A percentile compares a stretch with the other conserved stretches of the same genome.
phyloP scores from a whole-genome alignment of 2,113 vertebrate species.

The Steatornis caripensis region DNA sequence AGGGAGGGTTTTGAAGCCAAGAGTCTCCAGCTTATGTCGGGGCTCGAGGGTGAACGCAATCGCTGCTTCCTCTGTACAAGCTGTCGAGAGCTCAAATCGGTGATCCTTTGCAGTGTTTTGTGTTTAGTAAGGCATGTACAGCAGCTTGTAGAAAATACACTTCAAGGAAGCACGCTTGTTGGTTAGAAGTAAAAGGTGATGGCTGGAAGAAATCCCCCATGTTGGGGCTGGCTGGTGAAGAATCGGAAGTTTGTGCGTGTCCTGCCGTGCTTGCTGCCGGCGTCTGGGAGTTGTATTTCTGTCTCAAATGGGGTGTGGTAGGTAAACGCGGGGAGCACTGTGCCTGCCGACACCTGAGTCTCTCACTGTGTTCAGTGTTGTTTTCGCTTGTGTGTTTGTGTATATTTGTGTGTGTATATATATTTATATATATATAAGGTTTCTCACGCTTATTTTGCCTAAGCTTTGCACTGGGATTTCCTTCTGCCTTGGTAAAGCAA shows the following conservation, averaged over 20 bases:
- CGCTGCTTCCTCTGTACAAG: neutral
- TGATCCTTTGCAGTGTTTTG: neutral
- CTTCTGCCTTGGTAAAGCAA: neutral
- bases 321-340: neutral
- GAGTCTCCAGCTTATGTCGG: neutral
- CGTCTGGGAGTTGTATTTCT: neutral
- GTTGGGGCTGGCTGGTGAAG: neutral
- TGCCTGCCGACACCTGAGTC: neutral
- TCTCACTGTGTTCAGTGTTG: neutral
- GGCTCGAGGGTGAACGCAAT: neutral
- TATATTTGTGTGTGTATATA: fast-evolving
- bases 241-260: neutral
- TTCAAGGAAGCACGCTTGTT: neutral
- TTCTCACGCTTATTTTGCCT: neutral
- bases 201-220: neutral
- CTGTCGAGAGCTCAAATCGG: neutral
- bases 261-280: neutral
- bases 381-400: fast-evolving
- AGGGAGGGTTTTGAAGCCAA: neutral
- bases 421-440: neutral
- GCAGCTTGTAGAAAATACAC: fast-evolving
- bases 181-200: neutral
- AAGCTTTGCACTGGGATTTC: neutral
- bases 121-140: neutral
- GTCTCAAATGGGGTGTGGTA: neutral